Percentiles rank a stretch among this genome's conserved stretches.
Conservation (phyloP, 2,888 invertebrate genomes). For the Andrena bucephala region DNA sequence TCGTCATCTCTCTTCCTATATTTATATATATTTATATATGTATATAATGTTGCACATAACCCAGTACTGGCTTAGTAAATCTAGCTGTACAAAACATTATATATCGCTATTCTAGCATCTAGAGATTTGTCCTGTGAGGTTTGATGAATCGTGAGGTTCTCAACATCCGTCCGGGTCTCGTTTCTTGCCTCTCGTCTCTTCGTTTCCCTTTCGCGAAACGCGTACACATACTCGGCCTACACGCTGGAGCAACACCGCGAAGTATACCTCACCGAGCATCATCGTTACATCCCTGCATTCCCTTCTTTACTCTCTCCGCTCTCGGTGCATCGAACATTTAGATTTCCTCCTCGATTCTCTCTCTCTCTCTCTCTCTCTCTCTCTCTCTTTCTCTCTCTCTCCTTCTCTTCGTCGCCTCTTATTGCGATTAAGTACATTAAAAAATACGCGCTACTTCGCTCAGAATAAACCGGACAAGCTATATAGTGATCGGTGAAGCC, state of each 20-base stretch:
- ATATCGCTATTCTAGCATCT: conserved; percentile 81
- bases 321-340: conserved; percentile 3
- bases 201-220: background rate
- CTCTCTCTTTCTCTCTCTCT: conserved; percentile 1
- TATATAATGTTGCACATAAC: conserved; percentile 84
- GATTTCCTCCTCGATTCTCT: conserved; percentile 14
- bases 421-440: conserved; percentile 80
- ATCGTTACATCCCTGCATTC: background rate
- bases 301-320: background rate
- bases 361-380: background rate
- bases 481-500: conserved; percentile 71
- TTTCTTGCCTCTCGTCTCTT: conserved; percentile 30
- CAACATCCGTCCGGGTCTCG: conserved; percentile 48
- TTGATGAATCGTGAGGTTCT: conserved; percentile 78
- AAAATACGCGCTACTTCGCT: conserved; percentile 78
- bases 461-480: conserved; percentile 72
- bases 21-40: conserved; percentile 47
- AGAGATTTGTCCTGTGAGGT: conserved; percentile 83
- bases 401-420: conserved; percentile 33
- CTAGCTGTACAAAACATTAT: conserved; percentile 85
- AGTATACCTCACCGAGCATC: background rate
- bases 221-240: background rate
- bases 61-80: conserved; percentile 84
- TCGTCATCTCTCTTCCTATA: conserved; percentile 33
- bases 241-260: background rate